Base-by-base conservation (phyloP, 1,140 invertebrate species). In the Diabrotica undecimpunctata region DNA sequence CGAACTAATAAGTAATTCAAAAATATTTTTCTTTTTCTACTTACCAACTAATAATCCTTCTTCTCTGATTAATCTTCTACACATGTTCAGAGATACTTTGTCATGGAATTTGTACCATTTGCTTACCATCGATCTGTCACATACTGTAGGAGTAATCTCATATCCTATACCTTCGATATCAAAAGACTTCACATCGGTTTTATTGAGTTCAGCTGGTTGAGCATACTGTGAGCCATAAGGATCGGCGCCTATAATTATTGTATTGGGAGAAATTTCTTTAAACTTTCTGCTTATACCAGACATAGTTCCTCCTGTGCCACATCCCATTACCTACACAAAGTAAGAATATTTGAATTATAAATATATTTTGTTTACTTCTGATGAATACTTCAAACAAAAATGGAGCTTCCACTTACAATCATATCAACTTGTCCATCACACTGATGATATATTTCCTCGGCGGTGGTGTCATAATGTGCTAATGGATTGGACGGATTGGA, bases 11-110 rank as follows among this genome's bases (percentile, higher is more conserved):
- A n/a, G 1, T 25, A 25, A 25, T 25, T 25, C 25, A 25, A 25
- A 25, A 25, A 25, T 25, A 25, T 25, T 25, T 25, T 25, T 25
- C 25, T 25, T 25, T 25, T 25, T 25, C 25, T 25, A 25, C 76
- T 80, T 81, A 88, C 95, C 96, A 78, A 94, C 96, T 0, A 99
- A 82, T 35, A 99, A 77, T 46, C 96, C 97, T 82, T 99, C 97
- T 71, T 97, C 87, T 64, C 85, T 85, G 54, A 98, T 98, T 7
- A 99, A 80, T 67, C 89, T 81, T 54, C 95, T 83, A 5, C 95
- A 85, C 86, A 92, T 89, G 12, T 82, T 80, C 37, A 99, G 87
- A 0, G 95, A 88, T 39, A 90, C 86, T 51, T 83, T 81, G 75
- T 99, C 97, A 14, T 84, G 84, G 0, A 87, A 85, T 79, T 98